Conservation (phyloP, 2,797 vertebrate species). For the Clarias platycephalus region DNA sequence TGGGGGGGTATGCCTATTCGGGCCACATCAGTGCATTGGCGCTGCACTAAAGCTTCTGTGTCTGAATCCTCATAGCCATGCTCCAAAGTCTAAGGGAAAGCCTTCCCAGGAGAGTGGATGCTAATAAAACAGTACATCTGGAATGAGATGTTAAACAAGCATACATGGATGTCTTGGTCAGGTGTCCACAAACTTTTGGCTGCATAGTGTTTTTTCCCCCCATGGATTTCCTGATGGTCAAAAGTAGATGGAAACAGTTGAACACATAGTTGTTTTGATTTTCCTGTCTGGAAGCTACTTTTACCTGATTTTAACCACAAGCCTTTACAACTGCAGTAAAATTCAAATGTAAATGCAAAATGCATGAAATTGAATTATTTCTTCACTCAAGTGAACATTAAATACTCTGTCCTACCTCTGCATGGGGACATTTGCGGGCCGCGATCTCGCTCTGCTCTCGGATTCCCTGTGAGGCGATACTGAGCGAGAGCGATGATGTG, state of each 20-base stretch:
- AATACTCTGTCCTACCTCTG: constrained; percentile 82
- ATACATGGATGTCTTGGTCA: not conserved
- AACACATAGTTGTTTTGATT: not conserved
- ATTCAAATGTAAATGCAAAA: not conserved
- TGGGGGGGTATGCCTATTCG: not conserved
- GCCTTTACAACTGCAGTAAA: not conserved
- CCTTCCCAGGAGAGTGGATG: not conserved
- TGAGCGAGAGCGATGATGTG: constrained; percentile 93
- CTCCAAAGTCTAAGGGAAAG: not conserved
- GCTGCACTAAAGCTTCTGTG: not conserved
- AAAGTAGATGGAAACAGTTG: not conserved
- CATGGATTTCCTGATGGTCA: not conserved
- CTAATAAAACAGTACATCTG: not conserved
- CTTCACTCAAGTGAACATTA: not conserved
- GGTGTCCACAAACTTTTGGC: no score
- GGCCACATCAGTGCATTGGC: not conserved
- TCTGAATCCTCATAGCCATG: not conserved
- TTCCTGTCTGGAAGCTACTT: not conserved
- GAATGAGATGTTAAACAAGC: not conserved
- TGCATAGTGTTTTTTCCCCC: not conserved
- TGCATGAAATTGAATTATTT: not conserved
- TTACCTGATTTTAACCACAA: not conserved
- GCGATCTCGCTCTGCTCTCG: constrained; percentile 88
- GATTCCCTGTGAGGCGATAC: constrained; percentile 95
- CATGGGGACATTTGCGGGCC: constrained; percentile 89